phyloP scores from a whole-genome alignment of 2,113 vertebrate genomes.

The Cariama cristata region DNA sequence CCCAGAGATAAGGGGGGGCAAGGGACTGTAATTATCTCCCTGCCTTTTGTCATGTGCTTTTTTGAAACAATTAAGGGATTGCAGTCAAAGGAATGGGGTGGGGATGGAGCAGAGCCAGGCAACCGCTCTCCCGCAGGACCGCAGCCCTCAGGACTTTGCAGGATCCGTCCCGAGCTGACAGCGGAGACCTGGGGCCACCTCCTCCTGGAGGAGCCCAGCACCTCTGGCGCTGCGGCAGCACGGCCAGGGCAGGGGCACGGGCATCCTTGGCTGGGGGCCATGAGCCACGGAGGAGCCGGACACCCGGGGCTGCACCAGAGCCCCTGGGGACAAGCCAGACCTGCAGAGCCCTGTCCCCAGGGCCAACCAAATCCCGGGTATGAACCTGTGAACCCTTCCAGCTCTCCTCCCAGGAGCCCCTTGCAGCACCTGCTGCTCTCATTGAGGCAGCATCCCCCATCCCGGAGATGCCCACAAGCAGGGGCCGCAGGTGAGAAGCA shows the following conservation, averaged over 20 bases:
- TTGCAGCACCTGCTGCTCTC: neutral
- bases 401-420: neutral
- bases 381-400: neutral
- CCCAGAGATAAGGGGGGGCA: conserved; percentile 12
- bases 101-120: neutral
- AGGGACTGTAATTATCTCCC: conserved; percentile 58
- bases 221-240: neutral
- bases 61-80: neutral
- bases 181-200: neutral
- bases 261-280: too few species aligned
- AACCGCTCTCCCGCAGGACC: neutral
- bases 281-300: neutral
- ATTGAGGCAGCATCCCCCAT: neutral
- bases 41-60: neutral
- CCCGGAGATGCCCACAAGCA: neutral
- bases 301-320: neutral
- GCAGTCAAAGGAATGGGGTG: neutral
- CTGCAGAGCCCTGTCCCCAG: neutral
- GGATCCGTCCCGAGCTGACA: neutral
- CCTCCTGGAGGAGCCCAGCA: neutral
- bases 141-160: neutral
- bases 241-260: neutral
- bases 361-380: rapidly evolving
- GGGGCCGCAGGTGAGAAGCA: neutral
- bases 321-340: neutral